Evolutionary conservation across 2,797 vertebrate genomes (phyloP).

Genomic region (Rhodeus uyekii): DNA sequence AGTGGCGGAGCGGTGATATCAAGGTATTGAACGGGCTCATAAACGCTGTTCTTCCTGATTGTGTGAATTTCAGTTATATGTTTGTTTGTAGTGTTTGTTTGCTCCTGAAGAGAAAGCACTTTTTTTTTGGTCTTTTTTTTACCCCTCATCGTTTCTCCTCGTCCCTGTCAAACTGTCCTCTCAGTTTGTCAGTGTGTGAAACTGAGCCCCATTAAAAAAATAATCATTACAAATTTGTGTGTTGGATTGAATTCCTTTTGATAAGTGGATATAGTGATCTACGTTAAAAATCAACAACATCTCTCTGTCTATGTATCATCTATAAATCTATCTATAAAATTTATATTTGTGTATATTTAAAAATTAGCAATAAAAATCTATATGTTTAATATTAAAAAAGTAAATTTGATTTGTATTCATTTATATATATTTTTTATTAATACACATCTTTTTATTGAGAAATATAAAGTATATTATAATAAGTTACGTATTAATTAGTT

Average conservation of each 20-base stretch:
- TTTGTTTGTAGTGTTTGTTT: conserved; percentile 44
- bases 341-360: too few relatives aligned
- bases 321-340: too few relatives aligned
- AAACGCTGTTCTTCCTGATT: conserved; percentile 24
- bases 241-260: conserved; percentile 3
- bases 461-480: not conserved
- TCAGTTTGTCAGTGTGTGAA: conserved; percentile 27
- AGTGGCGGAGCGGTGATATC: conserved; percentile 15
- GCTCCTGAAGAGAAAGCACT: conserved; percentile 19
- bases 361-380: too few relatives aligned
- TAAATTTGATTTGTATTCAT: not conserved
- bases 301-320: not conserved
- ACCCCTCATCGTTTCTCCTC: conserved; percentile 5
- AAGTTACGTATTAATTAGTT: not conserved
- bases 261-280: not conserved
- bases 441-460: not conserved
- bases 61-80: conserved; percentile 36
- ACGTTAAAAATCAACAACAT: not conserved
- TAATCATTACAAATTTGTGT: not conserved
- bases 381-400: not conserved
- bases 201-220: conserved; percentile 44
- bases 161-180: conserved; percentile 13
- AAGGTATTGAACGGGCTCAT: conserved; percentile 15
- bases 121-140: conserved; percentile 8
- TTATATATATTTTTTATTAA: not conserved